A percentile compares a stretch with the other conserved stretches of the same genome.
phyloP scores from a whole-genome alignment of 2,113 vertebrate species.

The Plecturocebus donacophilus region DNA sequence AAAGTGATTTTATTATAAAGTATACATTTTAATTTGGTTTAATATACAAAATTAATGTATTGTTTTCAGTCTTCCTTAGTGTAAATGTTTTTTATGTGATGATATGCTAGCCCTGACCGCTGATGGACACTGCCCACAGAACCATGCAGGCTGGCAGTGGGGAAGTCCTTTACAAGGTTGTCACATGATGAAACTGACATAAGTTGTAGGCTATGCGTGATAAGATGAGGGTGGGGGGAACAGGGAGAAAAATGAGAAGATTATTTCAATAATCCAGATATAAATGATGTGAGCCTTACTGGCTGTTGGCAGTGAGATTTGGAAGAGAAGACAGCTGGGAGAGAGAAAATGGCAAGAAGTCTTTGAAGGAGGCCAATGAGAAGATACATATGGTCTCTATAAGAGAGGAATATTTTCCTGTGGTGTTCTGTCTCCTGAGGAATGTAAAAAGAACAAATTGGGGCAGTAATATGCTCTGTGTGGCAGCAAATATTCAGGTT shows the following conservation, averaged over 20 bases:
- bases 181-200: neutral
- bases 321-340: neutral
- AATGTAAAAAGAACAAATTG: slow-evolving; percentile 56
- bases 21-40: neutral
- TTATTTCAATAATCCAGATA: neutral
- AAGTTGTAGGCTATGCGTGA: neutral
- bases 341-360: neutral
- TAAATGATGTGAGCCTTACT: neutral
- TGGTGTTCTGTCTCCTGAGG: neutral
- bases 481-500: slow-evolving; percentile 39
- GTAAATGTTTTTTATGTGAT: neutral
- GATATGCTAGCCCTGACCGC: neutral
- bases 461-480: neutral
- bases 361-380: neutral
- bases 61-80: neutral
- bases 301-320: neutral
- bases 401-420: slow-evolving; percentile 8
- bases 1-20: neutral
- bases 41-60: neutral
- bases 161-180: neutral
- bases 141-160: neutral
- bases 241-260: neutral
- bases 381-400: neutral
- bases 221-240: neutral
- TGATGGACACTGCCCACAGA: neutral